A percentile compares a stretch with the other conserved stretches of the same genome.
These are phyloP conservation scores for Clytia hemisphaerica DNA, from an alignment of 30 jellyfish, hydroid and myxozoan genomes.

Conservation along the genomic window DNA sequence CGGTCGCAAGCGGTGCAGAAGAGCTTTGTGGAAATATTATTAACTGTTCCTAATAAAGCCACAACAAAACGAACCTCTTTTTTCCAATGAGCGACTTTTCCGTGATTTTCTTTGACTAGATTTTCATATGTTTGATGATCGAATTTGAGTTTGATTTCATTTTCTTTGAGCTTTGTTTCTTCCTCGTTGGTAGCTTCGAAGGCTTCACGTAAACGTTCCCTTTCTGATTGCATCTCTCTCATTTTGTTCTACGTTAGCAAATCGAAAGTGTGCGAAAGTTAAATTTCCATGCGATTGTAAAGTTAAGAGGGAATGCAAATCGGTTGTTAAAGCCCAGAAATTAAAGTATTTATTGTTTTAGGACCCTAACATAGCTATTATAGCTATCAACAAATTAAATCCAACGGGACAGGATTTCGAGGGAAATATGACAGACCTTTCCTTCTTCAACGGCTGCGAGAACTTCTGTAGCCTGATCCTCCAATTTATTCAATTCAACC, in stretches of 20 bases:
- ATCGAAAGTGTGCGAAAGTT: too few species aligned
- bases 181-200: conserved; percentile 58
- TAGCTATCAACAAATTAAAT: too few species aligned
- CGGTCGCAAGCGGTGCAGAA: too few species aligned
- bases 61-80: conserved; percentile 45
- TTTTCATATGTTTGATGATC: conserved; percentile 67
- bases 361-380: too few species aligned
- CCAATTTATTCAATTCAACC: conserved; percentile 54
- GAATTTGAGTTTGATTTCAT: conserved; percentile 76
- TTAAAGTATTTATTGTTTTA: too few species aligned
- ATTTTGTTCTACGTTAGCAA: conserved; percentile 48
- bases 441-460: conserved; percentile 48
- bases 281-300: too few species aligned
- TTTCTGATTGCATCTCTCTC: conserved; percentile 48
- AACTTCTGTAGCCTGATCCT: conserved; percentile 67
- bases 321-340: too few species aligned
- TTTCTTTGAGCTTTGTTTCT: conserved; percentile 58
- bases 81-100: conserved; percentile 57
- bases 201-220: conserved; percentile 37
- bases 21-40: not conserved
- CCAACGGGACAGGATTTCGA: too few species aligned
- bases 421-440: conserved; percentile 31
- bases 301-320: not conserved
- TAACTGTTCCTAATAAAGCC: not conserved
- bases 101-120: conserved; percentile 47